These are phyloP conservation scores for Aphelocoma californica DNA, from an alignment of 2,797 vertebrate genomes.

Conservation along the genomic window DNA sequence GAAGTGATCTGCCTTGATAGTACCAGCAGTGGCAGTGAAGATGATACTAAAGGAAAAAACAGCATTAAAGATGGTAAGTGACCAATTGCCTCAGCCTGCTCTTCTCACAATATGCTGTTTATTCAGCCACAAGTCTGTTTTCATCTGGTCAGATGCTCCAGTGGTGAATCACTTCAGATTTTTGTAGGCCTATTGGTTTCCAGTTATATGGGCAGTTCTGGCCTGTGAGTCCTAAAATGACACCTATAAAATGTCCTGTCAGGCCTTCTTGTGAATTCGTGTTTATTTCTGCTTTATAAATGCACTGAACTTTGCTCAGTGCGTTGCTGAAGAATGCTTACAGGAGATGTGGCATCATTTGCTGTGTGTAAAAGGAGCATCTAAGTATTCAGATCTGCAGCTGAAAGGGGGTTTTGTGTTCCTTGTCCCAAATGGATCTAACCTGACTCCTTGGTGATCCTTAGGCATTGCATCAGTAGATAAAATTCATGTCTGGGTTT, in stretches of 20 bases:
- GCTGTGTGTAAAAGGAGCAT: neutral
- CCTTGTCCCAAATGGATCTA: neutral
- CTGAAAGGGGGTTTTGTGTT: neutral
- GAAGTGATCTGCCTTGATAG: constrained; percentile 98
- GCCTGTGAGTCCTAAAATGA: neutral
- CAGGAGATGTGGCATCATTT: neutral
- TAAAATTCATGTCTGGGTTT: neutral
- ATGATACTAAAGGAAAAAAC: constrained; percentile 77
- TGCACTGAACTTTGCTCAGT: neutral
- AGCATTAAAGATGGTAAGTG: constrained; percentile 79
- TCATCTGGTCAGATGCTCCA: neutral
- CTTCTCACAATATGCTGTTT: neutral
- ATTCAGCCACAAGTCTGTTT: neutral
- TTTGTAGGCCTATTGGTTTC: neutral
- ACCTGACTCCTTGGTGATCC: neutral
- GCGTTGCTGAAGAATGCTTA: neutral
- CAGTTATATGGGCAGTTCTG: neutral
- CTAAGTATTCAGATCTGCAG: neutral
- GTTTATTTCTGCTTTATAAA: neutral
- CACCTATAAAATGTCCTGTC: neutral
- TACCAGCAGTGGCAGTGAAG: constrained; percentile 84
- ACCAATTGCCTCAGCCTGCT: neutral
- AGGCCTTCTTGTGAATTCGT: neutral
- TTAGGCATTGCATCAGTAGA: neutral
- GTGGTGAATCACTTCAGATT: neutral